Evolutionary conservation across 1,140 invertebrate genomes (phyloP), one percentile per base, ranked within the genome.

Genomic region (Nasonia giraulti): DNA sequence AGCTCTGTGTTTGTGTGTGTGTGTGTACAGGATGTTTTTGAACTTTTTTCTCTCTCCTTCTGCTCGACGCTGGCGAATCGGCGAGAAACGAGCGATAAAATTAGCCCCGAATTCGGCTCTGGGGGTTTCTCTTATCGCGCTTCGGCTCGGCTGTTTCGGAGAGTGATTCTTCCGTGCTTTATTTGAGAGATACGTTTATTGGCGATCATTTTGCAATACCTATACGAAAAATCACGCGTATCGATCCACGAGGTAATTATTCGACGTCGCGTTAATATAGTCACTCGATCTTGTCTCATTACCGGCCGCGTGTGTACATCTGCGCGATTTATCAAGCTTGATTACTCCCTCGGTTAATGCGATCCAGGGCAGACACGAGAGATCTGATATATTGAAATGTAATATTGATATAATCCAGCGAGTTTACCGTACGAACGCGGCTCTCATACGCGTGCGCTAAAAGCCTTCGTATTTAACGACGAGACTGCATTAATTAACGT

Each of bases 301-400:
- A 69, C 11, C 66, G 66, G 20, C 2, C 3, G 68, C n/a, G 31
- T 27, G 37, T 20, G 10, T 44, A 44, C 10, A 44, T 44, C 10
- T 10, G 6, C 6, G 55, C 55, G 76, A 66, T 33, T 62, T 66
- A 20, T 50, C 17, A 20, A 8, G 76, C 40, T 14, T 62, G 50
- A 62, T 77, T 66, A 62, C 50, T 33, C 1, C 27, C 55, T 7
- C 27, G 20, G 37, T 40, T 50, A 76, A 47, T 7, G 17, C 6
- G 55, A 50, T 50, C 12, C 27, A 11, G 14, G 1, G 55, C 17
- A 68, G 14, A 31, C 27, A 62, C 12, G 50, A 80, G 50, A 80
- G 33, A 68, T 80, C 62, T 31, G 80, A 81, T 81, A 81, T 81
- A 81, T 81, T 73, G 80, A 81, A 81, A 73, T 81, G 37, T 33